phyloP scores from a whole-genome alignment of 2,888 invertebrate genomes.

The Lasioglossum leucozonium region DNA sequence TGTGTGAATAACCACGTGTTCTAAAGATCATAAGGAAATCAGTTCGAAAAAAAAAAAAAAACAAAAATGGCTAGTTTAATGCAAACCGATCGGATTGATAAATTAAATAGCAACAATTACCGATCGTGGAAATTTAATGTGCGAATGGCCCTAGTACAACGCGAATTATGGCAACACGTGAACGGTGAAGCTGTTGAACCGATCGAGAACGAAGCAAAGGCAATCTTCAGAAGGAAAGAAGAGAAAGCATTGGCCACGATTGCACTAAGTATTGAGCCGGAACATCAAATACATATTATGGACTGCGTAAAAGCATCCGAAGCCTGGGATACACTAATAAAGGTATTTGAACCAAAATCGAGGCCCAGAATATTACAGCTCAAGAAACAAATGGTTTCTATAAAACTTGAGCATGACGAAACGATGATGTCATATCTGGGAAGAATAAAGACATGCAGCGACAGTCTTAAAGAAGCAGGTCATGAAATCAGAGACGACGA shows the following conservation, averaged over 20 bases:
- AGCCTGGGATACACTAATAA: slow-evolving; percentile 30
- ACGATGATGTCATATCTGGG: too few species aligned
- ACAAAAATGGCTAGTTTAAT: neutral
- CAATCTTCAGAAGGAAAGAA: neutral
- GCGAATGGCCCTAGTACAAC: slow-evolving; percentile 33
- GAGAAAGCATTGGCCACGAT: slow-evolving; percentile 33
- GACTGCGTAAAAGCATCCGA: slow-evolving; percentile 32
- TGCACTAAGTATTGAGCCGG: slow-evolving; percentile 31
- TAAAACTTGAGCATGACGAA: too few species aligned
- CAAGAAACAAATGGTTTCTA: slow-evolving; percentile 39
- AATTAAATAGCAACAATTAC: slow-evolving; percentile 43
- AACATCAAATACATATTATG: slow-evolving; percentile 30
- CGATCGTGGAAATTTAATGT: slow-evolving; percentile 46
- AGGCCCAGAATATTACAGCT: slow-evolving; percentile 40
- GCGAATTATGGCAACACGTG: slow-evolving; percentile 40
- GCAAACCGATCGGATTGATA: slow-evolving; percentile 27
- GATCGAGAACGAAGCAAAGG: neutral
- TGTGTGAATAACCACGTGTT: too few species aligned
- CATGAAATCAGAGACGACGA: too few species aligned
- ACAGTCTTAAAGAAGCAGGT: too few species aligned
- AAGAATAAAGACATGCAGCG: too few species aligned
- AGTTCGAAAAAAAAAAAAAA: neutral
- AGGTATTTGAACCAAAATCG: slow-evolving; percentile 45
- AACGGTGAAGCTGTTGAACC: neutral
- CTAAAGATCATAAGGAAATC: too few species aligned